Conservation (phyloP, 2,888 invertebrate species). For the Apocheima hispidaria region DNA sequence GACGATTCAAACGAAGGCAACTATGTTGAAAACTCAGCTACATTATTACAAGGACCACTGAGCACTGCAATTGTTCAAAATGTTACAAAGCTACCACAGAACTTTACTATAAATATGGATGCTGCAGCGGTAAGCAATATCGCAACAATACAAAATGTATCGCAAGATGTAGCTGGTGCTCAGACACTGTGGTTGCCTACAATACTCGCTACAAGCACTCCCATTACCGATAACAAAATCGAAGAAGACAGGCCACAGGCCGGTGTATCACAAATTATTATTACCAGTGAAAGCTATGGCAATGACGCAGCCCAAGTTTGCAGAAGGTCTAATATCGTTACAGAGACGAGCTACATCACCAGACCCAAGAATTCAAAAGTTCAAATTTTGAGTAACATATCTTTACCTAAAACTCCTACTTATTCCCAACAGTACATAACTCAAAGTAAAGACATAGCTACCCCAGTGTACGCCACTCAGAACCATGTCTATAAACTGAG, state of each 20-base stretch:
- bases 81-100: slow-evolving; percentile 79
- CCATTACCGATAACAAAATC: slow-evolving; percentile 65
- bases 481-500: slow-evolving; percentile 80
- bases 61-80: slow-evolving; percentile 80
- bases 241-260: slow-evolving; percentile 73
- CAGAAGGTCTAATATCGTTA: slow-evolving; percentile 73
- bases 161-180: slow-evolving; percentile 76
- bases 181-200: slow-evolving; percentile 82
- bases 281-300: slow-evolving; percentile 79
- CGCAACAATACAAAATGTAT: slow-evolving; percentile 79
- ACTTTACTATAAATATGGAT: slow-evolving; percentile 82
- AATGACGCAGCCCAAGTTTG: slow-evolving; percentile 68
- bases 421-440: slow-evolving; percentile 75
- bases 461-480: slow-evolving; percentile 74
- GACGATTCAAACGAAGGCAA: slow-evolving; percentile 75
- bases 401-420: slow-evolving; percentile 76
- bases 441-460: slow-evolving; percentile 71
- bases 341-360: slow-evolving; percentile 74
- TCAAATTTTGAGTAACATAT: slow-evolving; percentile 82
- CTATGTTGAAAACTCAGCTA: slow-evolving; percentile 75
- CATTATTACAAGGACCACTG: slow-evolving; percentile 76
- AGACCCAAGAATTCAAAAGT: slow-evolving; percentile 79
- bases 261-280: slow-evolving; percentile 79
- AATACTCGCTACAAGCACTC: slow-evolving; percentile 74
- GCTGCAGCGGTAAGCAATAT: slow-evolving; percentile 78